Base-by-base conservation (phyloP, 92 coral and sea anemone genomes). In the Pocillopora grandis region DNA sequence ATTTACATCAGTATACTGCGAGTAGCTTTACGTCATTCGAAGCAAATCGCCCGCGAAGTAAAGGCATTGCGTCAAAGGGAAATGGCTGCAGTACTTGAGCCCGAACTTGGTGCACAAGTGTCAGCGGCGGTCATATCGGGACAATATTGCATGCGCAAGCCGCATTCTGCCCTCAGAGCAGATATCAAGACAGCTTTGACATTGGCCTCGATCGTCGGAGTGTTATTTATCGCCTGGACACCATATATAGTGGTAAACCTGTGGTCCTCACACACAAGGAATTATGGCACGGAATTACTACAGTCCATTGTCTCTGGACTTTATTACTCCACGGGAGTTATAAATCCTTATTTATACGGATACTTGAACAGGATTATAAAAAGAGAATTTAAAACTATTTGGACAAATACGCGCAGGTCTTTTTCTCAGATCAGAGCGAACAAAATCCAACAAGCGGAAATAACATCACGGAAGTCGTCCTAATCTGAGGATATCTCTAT, bases 301-400 rank as follows among this genome's bases (percentile, higher is more conserved):
- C 65, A 80, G 23, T 88, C 92, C 21, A 68, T 89, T 4, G 85
- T 92, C 31, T 91, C 97, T 9, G 87, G 85, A 66, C 59, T 93
- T 20, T 92, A 94, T 57, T 94, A 89, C 31, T 13, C 86, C 67
- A 89, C 86, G 68, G 90, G 89, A 42, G 88, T 88, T 61, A 80
- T 94, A 17, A 94, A 94, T 74, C 98, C 98, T 10, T 94, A 94
- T 74, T 62, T 94, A 21, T 94, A 94, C 80, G 98, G 98, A 8
- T 91, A 91, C 75, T 75, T 92, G 72, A 91, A 94, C 77, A 84
- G 92, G 70, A 48, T 85, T 56, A 92, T 94, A 17, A 91, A 88
- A 83, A 76, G 86, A 64, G 95, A 94, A 71, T 75, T 91, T 57
- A 87, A 81, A 76, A 89, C 81, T 23, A 60, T 91, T 56, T 82